Evolutionary conservation across 2,113 vertebrate genomes (phyloP), one percentile per base, ranked within the genome.

Genomic region (Apodemus sylvaticus): DNA sequence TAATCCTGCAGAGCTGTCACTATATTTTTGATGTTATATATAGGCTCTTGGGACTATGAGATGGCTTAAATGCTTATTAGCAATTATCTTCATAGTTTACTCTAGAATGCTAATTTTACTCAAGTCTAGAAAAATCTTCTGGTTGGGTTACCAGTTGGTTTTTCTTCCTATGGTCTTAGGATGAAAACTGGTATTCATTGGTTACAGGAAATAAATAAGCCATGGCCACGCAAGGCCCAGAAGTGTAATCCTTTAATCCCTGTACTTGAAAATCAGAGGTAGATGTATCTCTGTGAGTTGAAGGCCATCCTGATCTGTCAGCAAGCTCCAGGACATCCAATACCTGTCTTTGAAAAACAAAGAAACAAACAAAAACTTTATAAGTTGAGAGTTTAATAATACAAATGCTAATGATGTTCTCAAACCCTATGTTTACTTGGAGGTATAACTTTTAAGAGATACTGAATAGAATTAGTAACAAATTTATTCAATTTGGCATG

Each of bases 141-240:
- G 1, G 31, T 85, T 16, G 51, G 2, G 3, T 55, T 93, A 36
- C 29, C 8, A 31, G 17, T 89, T 78, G 48, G 62, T 31, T 12
- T 93, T 7, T 92, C 20, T 89, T 89, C 68, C 42, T 74, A 22
- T 91, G 48, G 19, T 88, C 68, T 95, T 93, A 20, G 12, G n/a
- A 55, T 39, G 39, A n/a, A 95, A 7, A 73, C 55, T 82, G 48
- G 60, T 31, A 86, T 68, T 86, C 11, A 53, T 70, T 39, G 26
- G 48, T 86, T 81, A 74, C 76, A 58, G 83, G 70, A 94, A 95
- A 76, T 73, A 58, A 58, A 51, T 94, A 88, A 70, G 4, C 71
- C 91, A 91, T 77, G n/a, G 58, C 17, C 81, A 26, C 60, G 79
- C 20, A 55, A 29, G 24, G 24, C 7, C 53, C 62, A 42, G 14